Evolutionary conservation across 2,888 invertebrate species (phyloP).

Genomic region (Chloroclystis v-ata): DNA sequence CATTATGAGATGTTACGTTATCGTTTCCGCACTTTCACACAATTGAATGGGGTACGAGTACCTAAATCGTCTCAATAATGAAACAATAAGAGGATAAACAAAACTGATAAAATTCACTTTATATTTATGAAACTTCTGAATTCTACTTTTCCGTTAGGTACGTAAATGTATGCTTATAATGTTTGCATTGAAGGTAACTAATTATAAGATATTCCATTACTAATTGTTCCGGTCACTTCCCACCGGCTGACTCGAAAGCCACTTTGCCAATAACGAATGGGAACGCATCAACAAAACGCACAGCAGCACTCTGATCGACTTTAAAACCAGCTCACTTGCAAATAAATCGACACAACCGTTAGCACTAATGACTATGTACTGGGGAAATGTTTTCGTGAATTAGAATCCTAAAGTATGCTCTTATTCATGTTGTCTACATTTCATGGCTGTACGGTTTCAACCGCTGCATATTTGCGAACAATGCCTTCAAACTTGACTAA

Average conservation of each 20-base stretch:
- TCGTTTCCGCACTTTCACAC: constrained; percentile 34
- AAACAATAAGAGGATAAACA: neutral
- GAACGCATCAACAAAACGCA: constrained; percentile 45
- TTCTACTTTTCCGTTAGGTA: too few relatives aligned
- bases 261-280: constrained; percentile 25
- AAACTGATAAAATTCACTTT: neutral
- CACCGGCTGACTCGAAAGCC: constrained; percentile 8
- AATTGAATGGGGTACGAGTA: constrained; percentile 32
- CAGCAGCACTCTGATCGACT: constrained; percentile 35
- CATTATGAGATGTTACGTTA: constrained; percentile 20
- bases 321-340: constrained; percentile 62
- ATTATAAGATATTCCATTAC: constrained; percentile 31
- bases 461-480: constrained; percentile 49
- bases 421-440: neutral
- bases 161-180: neutral
- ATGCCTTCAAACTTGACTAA: constrained; percentile 56
- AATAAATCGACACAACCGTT: constrained; percentile 74
- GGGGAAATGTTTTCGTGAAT: constrained; percentile 64
- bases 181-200: constrained; percentile 15
- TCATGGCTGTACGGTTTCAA: neutral
- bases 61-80: constrained; percentile 11
- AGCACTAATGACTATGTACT: constrained; percentile 68
- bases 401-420: neutral
- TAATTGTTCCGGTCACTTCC: constrained; percentile 29
- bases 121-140: neutral